Evolutionary conservation across 2,888 invertebrate species (phyloP).

Genomic region (Eubasilissa splendida): DNA sequence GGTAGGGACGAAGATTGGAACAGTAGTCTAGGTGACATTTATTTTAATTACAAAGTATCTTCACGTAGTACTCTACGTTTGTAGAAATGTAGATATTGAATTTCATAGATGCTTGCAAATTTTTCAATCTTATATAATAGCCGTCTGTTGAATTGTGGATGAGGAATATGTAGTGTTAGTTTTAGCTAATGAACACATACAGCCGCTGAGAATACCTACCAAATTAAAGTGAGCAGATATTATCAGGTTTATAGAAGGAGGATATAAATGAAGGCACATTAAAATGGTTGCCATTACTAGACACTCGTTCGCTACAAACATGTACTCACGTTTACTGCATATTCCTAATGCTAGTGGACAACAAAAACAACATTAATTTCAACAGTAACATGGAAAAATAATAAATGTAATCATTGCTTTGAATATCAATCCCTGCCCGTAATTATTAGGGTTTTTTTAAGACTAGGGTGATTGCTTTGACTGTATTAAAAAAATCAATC

Average conservation of each 20-base stretch:
- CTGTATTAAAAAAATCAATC: too few relatives aligned
- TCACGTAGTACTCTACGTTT: too few relatives aligned
- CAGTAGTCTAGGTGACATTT: too few relatives aligned
- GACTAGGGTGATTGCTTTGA: too few relatives aligned
- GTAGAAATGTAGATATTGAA: too few relatives aligned
- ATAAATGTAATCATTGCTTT: background rate
- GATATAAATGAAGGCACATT: constrained; percentile 49
- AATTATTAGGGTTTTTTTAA: too few relatives aligned
- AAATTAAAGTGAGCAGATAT: constrained; percentile 20
- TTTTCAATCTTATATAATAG: background rate
- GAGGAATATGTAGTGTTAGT: background rate
- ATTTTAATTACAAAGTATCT: too few relatives aligned
- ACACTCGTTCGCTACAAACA: constrained; percentile 51
- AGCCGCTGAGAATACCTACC: constrained; percentile 39
- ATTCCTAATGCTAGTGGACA: constrained; percentile 68
- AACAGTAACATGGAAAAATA: constrained; percentile 10
- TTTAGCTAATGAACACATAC: constrained; percentile 34
- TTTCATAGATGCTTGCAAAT: too few relatives aligned
- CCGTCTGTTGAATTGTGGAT: background rate
- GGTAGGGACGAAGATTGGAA: too few relatives aligned
- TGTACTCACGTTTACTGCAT: constrained; percentile 74
- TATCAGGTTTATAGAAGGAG: constrained; percentile 12
- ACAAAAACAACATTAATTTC: constrained; percentile 61
- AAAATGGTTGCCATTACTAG: constrained; percentile 38
- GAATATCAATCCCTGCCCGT: background rate